Percentiles rank a stretch among this genome's conserved stretches.
Conservation (phyloP, 2,797 vertebrate species). For the Peromyscus melanophrys region DNA sequence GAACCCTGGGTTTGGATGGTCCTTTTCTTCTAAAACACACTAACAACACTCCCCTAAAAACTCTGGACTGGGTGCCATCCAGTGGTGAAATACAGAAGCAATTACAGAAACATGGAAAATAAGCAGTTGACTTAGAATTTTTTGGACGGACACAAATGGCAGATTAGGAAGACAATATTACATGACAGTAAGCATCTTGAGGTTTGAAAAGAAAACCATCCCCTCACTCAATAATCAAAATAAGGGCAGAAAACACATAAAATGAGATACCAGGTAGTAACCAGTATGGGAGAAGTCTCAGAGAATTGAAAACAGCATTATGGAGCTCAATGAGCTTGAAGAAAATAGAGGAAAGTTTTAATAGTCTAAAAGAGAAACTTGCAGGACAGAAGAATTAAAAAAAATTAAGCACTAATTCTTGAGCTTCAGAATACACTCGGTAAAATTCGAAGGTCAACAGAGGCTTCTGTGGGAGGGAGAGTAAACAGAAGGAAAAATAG, state of each 20-base stretch:
- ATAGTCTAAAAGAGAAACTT: not conserved
- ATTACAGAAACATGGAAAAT: not conserved
- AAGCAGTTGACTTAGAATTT: not conserved
- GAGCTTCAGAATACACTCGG: not conserved
- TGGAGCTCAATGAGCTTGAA: not conserved
- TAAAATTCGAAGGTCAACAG: not conserved
- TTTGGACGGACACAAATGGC: not conserved
- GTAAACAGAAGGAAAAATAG: not conserved
- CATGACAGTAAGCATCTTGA: not conserved
- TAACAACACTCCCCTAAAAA: not conserved
- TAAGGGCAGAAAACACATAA: not conserved
- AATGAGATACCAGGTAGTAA: not conserved
- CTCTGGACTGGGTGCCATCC: constrained; percentile 7
- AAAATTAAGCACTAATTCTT: not conserved
- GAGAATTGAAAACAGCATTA: not conserved
- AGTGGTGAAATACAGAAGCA: not conserved
- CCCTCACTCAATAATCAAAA: not conserved
- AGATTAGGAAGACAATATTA: not conserved
- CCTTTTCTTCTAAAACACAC: not conserved
- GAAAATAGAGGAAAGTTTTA: not conserved
- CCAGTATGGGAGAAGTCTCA: not conserved
- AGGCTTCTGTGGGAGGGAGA: not conserved
- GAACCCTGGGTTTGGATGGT: not conserved
- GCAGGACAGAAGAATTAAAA: not conserved
- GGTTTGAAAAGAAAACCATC: not conserved